These are phyloP conservation scores for Tillus elongatus DNA, from an alignment of 2,888 invertebrate species.

Conservation along the genomic window DNA sequence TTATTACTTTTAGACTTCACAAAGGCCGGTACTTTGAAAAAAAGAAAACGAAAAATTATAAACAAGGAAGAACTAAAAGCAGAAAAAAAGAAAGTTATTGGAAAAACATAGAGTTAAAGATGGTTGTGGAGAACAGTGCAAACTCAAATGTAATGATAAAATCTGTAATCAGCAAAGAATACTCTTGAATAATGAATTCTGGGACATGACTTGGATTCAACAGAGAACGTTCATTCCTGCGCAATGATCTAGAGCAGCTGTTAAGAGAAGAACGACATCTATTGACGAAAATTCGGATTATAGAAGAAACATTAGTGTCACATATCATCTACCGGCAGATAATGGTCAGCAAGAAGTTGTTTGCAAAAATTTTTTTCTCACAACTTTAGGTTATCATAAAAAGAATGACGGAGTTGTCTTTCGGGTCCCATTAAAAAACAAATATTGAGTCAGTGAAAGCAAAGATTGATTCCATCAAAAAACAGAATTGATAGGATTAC, in stretches of 20 bases:
- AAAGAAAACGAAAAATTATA: no score
- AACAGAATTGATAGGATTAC: conserved; percentile 1
- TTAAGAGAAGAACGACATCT: background rate
- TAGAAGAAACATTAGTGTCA: background rate
- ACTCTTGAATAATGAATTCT: background rate
- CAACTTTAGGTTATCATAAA: background rate
- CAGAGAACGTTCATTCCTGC: background rate
- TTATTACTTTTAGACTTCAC: no score
- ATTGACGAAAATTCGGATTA: conserved; percentile 1
- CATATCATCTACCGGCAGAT: no score
- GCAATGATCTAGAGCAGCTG: background rate
- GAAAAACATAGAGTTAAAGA: no score
- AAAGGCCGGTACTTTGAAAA: no score
- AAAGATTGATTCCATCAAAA: background rate
- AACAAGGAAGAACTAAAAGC: no score
- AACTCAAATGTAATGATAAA: no score
- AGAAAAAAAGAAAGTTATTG: no score
- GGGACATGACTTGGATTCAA: background rate
- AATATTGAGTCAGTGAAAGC: conserved; percentile 1
- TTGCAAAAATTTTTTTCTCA: background rate
- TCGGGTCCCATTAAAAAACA: no score
- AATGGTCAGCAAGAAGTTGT: no score
- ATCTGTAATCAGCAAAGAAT: no score
- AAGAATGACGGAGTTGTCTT: background rate
- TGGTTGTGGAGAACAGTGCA: no score